A percentile compares a stretch with the other conserved stretches of the same genome.
These are phyloP conservation scores for Phyllotis vaccarum DNA, from an alignment of 2,797 vertebrate species.

Conservation along the genomic window DNA sequence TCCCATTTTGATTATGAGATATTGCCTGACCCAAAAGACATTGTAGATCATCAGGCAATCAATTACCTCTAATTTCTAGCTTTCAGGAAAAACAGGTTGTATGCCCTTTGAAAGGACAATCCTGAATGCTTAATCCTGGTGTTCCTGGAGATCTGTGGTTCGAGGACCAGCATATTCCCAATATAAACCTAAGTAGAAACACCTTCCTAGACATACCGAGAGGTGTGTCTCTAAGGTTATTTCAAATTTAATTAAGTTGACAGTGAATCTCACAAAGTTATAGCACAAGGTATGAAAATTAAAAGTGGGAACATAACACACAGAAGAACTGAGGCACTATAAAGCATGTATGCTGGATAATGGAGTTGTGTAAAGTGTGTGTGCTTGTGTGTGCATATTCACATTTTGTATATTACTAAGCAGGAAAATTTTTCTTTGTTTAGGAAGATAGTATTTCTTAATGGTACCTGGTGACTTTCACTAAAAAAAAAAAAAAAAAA, in stretches of 20 bases:
- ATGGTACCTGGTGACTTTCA: background rate
- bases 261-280: background rate
- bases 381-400: background rate
- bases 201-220: no score
- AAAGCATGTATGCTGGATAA: fast-evolving
- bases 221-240: background rate
- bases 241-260: background rate
- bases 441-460: background rate
- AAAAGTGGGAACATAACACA: background rate
- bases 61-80: no score
- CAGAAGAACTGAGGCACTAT: background rate
- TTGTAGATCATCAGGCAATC: no score
- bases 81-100: background rate
- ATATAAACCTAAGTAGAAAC: background rate
- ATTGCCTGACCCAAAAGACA: background rate
- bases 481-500: no score
- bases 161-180: background rate
- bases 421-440: background rate
- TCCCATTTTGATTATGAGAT: background rate
- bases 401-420: background rate
- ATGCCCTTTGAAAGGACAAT: background rate
- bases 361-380: background rate
- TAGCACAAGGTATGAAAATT: background rate
- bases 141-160: background rate
- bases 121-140: background rate